A percentile compares a stretch with the other conserved stretches of the same genome.
Conservation (phyloP, 2,888 invertebrate species). For the Phyllotreta cruciferae region DNA sequence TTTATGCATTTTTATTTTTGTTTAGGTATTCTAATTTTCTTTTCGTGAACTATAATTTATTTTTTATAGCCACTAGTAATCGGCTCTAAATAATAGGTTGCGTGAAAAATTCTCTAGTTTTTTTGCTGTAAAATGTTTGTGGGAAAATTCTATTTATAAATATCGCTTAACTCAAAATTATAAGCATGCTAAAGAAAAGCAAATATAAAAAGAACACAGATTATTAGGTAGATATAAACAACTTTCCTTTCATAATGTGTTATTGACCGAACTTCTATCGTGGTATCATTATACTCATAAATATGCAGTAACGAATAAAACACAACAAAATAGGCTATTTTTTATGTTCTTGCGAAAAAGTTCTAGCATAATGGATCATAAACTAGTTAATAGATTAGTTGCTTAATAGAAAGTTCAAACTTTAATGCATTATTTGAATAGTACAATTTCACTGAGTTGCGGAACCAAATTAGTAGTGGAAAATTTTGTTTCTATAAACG, state of each 20-base stretch:
- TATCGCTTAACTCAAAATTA: slow-evolving; percentile 23
- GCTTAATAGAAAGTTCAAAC: background rate
- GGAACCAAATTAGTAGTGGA: no score
- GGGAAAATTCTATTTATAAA: slow-evolving; percentile 27
- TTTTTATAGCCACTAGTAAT: background rate
- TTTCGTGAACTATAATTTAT: no score
- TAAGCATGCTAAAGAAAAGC: slow-evolving; percentile 17
- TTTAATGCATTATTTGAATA: background rate
- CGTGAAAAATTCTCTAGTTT: slow-evolving; percentile 13
- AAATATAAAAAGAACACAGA: slow-evolving; percentile 20
- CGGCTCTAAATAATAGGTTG: slow-evolving; percentile 16
- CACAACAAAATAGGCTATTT: slow-evolving; percentile 2
- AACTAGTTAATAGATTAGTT: background rate
- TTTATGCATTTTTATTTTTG: no score
- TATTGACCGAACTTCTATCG: slow-evolving; percentile 23
- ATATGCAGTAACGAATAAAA: slow-evolving; percentile 14
- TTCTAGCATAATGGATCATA: background rate
- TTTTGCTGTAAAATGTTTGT: slow-evolving; percentile 5
- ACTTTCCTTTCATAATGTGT: slow-evolving; percentile 23
- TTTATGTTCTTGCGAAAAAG: background rate
- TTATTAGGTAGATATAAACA: slow-evolving; percentile 11
- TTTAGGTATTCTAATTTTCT: no score
- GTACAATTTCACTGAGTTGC: no score
- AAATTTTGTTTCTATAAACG: no score
- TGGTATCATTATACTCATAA: slow-evolving; percentile 14